Conservation (phyloP, 2,113 vertebrate genomes). For the Raja brachyura region DNA sequence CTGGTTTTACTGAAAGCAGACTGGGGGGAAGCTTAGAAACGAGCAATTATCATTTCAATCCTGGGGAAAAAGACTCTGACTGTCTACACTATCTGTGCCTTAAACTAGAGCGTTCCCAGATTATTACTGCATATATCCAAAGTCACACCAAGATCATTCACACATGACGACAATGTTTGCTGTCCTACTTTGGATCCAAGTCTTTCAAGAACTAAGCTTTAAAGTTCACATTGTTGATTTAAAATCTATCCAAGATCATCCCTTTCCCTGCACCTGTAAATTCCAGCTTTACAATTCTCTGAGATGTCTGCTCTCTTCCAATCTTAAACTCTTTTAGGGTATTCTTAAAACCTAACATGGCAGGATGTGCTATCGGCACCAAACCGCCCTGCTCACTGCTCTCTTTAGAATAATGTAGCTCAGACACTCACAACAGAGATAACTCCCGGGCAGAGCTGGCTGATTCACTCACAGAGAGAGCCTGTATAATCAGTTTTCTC, state of each 20-base stretch:
- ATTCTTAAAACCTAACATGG: not conserved
- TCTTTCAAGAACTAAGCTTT: not conserved
- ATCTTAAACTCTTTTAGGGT: not conserved
- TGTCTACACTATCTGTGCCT: no score
- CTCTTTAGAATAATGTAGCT: no score
- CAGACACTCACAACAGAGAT: no score
- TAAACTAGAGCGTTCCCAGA: not conserved
- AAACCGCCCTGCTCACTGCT: no score
- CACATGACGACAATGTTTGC: no score
- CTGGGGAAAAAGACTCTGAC: no score
- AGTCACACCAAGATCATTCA: not conserved
- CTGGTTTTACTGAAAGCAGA: no score
- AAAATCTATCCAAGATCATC: not conserved
- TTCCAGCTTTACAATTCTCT: not conserved
- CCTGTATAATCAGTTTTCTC: not conserved
- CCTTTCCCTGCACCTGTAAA: not conserved
- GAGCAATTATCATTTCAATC: no score
- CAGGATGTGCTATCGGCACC: no score
- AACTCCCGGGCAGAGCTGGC: no score
- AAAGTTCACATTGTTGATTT: not conserved
- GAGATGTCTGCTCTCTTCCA: not conserved
- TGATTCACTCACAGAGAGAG: no score
- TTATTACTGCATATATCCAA: not conserved
- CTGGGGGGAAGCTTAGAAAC: no score
- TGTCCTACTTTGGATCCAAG: not conserved